phyloP scores from a whole-genome alignment of 2,888 invertebrate genomes.

The Gymnocheta viridis region DNA sequence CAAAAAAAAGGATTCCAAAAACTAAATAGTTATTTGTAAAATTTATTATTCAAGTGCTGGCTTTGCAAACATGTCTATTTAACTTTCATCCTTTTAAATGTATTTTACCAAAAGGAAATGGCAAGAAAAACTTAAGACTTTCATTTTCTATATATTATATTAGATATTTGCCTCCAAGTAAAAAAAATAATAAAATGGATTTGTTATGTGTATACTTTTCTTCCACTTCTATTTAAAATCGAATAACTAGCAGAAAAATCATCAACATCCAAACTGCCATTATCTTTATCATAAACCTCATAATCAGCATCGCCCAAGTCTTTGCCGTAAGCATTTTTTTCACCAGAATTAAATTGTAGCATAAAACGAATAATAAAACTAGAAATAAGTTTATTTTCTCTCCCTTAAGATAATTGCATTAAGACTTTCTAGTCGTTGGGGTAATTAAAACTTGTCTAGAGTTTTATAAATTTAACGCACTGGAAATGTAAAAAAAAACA shows the following conservation, averaged over 20 bases:
- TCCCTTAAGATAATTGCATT: neutral
- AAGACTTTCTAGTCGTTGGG: conserved; percentile 7
- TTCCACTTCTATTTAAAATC: neutral
- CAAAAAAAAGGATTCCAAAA: too few species aligned
- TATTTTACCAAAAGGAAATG: too few species aligned
- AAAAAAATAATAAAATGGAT: neutral
- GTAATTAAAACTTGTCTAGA: conserved; percentile 31
- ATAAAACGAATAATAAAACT: neutral
- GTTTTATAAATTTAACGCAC: neutral
- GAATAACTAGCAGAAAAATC: neutral
- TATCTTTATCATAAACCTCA: neutral
- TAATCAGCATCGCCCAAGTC: neutral
- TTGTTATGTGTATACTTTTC: neutral
- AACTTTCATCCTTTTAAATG: neutral
- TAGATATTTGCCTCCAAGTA: neutral
- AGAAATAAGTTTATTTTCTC: conserved; percentile 15
- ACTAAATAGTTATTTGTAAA: too few species aligned
- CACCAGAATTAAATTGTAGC: neutral
- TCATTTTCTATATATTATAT: neutral
- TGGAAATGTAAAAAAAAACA: neutral
- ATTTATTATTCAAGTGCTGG: too few species aligned
- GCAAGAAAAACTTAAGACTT: neutral
- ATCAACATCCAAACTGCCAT: neutral
- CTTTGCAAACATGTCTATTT: neutral
- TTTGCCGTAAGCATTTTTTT: neutral